These are phyloP conservation scores for Taphrorychus bicolor DNA, from an alignment of 2,888 invertebrate species.

Conservation along the genomic window DNA sequence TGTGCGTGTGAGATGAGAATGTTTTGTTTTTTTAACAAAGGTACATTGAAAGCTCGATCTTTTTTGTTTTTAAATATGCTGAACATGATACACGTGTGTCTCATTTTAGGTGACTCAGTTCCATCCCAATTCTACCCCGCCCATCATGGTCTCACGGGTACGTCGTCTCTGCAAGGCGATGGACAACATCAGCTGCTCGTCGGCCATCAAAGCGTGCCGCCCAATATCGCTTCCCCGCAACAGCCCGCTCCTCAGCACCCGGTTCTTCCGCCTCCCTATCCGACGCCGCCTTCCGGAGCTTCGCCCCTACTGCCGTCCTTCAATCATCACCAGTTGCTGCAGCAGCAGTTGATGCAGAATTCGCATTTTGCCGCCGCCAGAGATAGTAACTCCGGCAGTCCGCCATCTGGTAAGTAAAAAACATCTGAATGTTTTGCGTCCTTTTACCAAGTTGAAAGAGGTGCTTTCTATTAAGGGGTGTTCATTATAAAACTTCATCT, in stretches of 20 bases:
- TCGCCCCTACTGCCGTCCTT: constrained; percentile 24
- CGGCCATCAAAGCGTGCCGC: constrained; percentile 46
- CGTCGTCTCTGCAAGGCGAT: constrained; percentile 23
- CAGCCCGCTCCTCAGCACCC: constrained; percentile 38
- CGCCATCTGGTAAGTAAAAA: constrained; percentile 35
- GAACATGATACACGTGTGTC: no score
- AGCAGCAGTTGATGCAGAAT: constrained; percentile 67
- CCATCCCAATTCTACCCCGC: constrained; percentile 57
- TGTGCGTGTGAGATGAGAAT: not conserved
- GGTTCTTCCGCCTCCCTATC: constrained; percentile 23
- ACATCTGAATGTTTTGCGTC: no score
- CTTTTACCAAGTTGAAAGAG: no score
- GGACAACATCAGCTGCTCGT: constrained; percentile 28
- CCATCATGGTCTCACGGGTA: constrained; percentile 42
- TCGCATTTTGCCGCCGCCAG: constrained; percentile 56
- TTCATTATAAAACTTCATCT: no score
- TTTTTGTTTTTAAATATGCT: not conserved
- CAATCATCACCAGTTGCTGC: constrained; percentile 50
- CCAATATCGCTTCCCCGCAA: constrained; percentile 43
- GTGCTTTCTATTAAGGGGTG: no score
- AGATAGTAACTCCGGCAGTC: constrained; percentile 31
- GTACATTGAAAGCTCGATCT: no score
- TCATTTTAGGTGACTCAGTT: constrained; percentile 61
- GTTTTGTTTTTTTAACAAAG: not conserved
- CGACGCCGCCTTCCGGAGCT: constrained; percentile 24